phyloP scores from a whole-genome alignment of 2,113 vertebrate genomes.

The Tachysurus fulvidraco region DNA sequence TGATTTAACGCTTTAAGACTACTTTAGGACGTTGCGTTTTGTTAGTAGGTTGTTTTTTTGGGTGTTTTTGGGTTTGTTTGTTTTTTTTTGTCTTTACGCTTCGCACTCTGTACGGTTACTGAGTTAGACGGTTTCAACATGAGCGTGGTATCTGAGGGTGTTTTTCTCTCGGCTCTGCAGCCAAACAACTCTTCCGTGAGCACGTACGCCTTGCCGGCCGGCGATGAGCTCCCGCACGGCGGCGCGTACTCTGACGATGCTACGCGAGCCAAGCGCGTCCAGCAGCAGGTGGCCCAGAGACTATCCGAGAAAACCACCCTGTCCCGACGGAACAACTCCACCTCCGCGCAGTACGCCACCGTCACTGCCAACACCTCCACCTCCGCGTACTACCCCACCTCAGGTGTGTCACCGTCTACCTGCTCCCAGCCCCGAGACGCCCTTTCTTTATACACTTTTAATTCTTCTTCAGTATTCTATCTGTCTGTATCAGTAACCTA shows the following conservation, averaged over 20 bases:
- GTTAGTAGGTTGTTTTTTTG: background rate
- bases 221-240: constrained; percentile 58
- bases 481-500: background rate
- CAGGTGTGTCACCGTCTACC: constrained; percentile 62
- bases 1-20: background rate
- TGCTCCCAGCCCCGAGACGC: constrained; percentile 12
- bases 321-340: constrained; percentile 63
- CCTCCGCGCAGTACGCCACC: constrained; percentile 53
- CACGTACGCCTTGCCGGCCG: constrained; percentile 71
- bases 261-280: constrained; percentile 62
- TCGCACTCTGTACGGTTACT: background rate
- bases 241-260: constrained; percentile 51
- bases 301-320: constrained; percentile 70
- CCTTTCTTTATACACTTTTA: background rate
- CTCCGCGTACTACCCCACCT: constrained; percentile 58
- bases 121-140: constrained; percentile 17
- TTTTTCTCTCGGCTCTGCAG: constrained; percentile 71
- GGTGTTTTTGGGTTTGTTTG: too few species aligned
- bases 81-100: background rate
- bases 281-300: constrained; percentile 73
- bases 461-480: background rate
- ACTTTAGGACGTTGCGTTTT: background rate
- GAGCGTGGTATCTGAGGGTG: constrained; percentile 56
- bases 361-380: constrained; percentile 57
- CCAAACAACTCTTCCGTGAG: constrained; percentile 66